Evolutionary conservation across 92 coral and sea anemone genomes (phyloP).

Genomic region (Porites divaricata): DNA sequence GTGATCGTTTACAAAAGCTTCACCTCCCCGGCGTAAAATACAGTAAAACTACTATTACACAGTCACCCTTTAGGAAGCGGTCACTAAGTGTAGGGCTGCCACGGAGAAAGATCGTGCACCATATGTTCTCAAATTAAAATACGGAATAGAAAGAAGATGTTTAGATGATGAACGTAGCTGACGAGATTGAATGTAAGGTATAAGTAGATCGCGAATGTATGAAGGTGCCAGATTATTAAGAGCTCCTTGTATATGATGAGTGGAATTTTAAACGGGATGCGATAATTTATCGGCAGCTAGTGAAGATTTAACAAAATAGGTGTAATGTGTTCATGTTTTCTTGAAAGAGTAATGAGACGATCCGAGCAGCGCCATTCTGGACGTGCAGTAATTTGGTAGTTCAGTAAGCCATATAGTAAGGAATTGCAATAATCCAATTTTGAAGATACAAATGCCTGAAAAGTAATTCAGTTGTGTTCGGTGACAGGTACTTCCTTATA

Average conservation of each 20-base stretch:
- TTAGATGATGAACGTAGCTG: background rate
- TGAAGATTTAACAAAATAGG: too few species aligned
- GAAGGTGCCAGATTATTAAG: too few species aligned
- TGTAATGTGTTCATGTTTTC: background rate
- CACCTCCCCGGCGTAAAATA: slow-evolving; percentile 4
- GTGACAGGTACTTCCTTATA: background rate
- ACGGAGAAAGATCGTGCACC: background rate
- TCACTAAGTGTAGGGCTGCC: background rate
- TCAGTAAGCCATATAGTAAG: background rate
- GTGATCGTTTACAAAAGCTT: background rate
- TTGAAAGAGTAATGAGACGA: too few species aligned
- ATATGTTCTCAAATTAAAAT: too few species aligned
- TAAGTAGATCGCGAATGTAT: background rate
- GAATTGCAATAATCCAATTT: background rate
- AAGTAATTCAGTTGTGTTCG: background rate
- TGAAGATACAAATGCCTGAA: background rate
- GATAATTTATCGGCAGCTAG: too few species aligned
- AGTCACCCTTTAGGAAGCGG: background rate
- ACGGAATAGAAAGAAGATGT: background rate
- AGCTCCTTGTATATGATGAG: too few species aligned
- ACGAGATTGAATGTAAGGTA: background rate
- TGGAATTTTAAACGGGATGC: too few species aligned
- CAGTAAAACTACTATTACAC: background rate
- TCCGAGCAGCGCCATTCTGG: background rate
- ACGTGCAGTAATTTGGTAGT: background rate